These are phyloP conservation scores for Lycophotia porphyrea DNA, from an alignment of 2,888 invertebrate genomes.

Conservation along the genomic window DNA sequence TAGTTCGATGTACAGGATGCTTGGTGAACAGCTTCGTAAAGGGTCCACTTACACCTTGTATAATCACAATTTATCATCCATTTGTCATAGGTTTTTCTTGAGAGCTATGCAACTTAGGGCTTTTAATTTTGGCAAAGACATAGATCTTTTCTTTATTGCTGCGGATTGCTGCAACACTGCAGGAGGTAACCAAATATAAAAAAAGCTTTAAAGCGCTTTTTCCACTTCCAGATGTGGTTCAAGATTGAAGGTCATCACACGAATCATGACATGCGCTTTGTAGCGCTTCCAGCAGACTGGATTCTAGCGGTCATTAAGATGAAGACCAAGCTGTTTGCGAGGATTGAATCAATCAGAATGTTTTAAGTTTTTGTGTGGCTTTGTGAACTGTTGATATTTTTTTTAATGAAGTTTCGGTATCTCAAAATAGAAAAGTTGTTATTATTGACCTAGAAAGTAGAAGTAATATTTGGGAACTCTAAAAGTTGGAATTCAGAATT, in stretches of 20 bases:
- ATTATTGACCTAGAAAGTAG: background rate
- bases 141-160: no score
- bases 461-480: background rate
- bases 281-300: conserved; percentile 77
- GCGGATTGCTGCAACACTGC: no score
- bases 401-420: background rate
- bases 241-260: conserved; percentile 80
- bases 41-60: no score
- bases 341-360: conserved; percentile 70
- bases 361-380: conserved; percentile 20
- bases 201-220: conserved; percentile 13
- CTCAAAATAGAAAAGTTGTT: background rate
- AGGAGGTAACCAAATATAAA: no score
- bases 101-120: background rate
- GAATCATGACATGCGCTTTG: conserved; percentile 79
- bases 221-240: conserved; percentile 78
- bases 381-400: background rate
- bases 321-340: conserved; percentile 78
- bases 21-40: no score
- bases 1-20: no score
- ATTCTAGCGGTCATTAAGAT: conserved; percentile 78
- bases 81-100: background rate
- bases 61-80: background rate
- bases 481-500: background rate
- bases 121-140: no score